Base-by-base conservation (phyloP, 2,888 invertebrate genomes). In the Sinotaia quadrata region DNA sequence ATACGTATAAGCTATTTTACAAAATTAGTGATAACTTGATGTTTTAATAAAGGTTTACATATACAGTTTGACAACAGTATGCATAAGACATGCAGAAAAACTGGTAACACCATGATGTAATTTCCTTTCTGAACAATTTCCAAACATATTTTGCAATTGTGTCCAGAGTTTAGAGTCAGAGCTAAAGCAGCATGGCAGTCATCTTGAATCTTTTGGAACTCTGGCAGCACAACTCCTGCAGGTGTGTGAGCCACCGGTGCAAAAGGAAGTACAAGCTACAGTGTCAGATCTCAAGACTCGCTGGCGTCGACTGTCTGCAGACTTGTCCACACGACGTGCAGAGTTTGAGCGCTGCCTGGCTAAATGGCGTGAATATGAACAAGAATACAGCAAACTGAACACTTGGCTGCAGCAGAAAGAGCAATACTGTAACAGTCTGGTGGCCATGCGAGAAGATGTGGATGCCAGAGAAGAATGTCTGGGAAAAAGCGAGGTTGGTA, bases 361-460 rank as follows among this genome's bases (percentile, higher is more conserved):
- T n/a, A 77, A 81, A 34, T 86, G 85, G 86, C 69, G 80, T 61
- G 69, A 69, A 12, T 85, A 84, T 68, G 84, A 86, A 71, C 78
- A 76, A 8, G 79, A 81, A 49, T 83, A 80, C 52, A 69, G 60
- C n/a, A 47, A 67, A 24, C 76, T 82, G 5, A 70, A 75, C n/a
- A 66, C 67, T 8, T 84, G 85, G 85, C 75, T 85, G 12, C 82
- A 82, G 49, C 71, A 70, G 27, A 80, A 79, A 69, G 85, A 85
- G 71, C 72, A 70, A 29, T 72, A 75, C 12, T 80, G 80, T 67
- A 78, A 77, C 51, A 78, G 79, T n/a, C 73, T 85, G 10, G 69
- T 81, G 51, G 75, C 76, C 58, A 75, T 75, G 47, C 71, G 72
- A 47, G 81, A 79, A 59, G 78, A 78, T n/a, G 75, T 76, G 7